Evolutionary conservation across 2,888 invertebrate species (phyloP), one percentile per base, ranked within the genome.

Genomic region (Diaperis boleti): DNA sequence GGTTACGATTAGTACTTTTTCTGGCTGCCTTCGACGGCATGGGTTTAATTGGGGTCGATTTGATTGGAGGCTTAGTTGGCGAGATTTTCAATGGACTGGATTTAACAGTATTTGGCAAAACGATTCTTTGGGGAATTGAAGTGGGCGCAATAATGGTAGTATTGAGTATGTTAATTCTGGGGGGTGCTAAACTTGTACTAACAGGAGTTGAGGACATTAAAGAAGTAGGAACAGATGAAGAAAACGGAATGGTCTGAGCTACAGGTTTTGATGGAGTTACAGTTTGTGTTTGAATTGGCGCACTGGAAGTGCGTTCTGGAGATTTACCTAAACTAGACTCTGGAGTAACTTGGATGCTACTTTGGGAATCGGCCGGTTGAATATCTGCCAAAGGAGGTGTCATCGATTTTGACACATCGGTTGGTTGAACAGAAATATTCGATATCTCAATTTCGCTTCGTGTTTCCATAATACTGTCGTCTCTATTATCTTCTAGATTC

Each of bases 31-130:
- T 1, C 64, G 64, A 57, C 52, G 74, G 84, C 83, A 85, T 83
- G 22, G 86, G 85, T 76, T 86, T 86, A 72, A 85, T 84, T 13
- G 87, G 86, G 70, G 85, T 85, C 15, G 86, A 85, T 78, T 86
- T 87, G 73, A 86, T 84, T 74, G 85, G 83, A 71, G 85, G 80
- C 79, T 87, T 87, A 49, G 84, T 83, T 44, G 84, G 82, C 45
- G 79, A 76, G 31, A 80, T 77, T 68, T 82, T 82, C 8, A 81
- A 74, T 0, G 82, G 81, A 71, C 82, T 77, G 57, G 84, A 82
- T 75, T 84, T 82, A 33, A 84, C 82, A 63, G 83, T 82, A 68
- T 78, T 81, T 2, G 86, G 85, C 69, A 85, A 78, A 65, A 84
- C 82, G 67, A 84, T 83, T 71, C 85, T 81, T 69, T 83, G 82